These are phyloP conservation scores for Labeo catla DNA, from an alignment of 2,113 vertebrate genomes.

Conservation along the genomic window DNA sequence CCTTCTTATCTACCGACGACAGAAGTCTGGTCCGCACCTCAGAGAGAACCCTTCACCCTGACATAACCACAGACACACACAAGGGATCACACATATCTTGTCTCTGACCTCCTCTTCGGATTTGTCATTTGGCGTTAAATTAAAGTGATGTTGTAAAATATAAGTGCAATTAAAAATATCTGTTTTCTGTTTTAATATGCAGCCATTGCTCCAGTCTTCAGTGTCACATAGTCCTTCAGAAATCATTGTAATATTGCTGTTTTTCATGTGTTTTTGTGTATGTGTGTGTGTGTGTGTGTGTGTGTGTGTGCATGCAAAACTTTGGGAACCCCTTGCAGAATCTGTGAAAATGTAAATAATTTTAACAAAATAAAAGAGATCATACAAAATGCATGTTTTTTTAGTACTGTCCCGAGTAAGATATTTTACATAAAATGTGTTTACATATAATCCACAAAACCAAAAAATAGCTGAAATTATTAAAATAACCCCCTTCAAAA, in stretches of 20 bases:
- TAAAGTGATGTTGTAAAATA: not conserved
- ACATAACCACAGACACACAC: conserved; percentile 11
- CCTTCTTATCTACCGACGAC: conserved; percentile 44
- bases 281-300: no score
- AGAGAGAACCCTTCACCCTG: conserved; percentile 23
- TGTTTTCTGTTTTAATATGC: not conserved
- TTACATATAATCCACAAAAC: no score
- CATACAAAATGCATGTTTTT: no score
- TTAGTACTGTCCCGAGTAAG: no score
- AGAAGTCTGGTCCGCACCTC: not conserved
- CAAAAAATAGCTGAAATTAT: no score
- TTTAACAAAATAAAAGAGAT: no score
- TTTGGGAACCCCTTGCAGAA: no score
- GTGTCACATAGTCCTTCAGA: not conserved
- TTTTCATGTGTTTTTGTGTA: no score
- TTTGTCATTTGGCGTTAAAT: not conserved
- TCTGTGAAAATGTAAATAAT: no score
- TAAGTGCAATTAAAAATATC: not conserved
- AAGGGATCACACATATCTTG: not conserved
- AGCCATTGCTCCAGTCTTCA: not conserved
- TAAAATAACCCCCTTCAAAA: no score
- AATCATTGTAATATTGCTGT: not conserved
- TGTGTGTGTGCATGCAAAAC: no score
- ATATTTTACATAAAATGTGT: no score
- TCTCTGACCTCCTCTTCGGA: not conserved